Base-by-base conservation (phyloP, 2,797 vertebrate genomes). In the Lepus townsendii region DNA sequence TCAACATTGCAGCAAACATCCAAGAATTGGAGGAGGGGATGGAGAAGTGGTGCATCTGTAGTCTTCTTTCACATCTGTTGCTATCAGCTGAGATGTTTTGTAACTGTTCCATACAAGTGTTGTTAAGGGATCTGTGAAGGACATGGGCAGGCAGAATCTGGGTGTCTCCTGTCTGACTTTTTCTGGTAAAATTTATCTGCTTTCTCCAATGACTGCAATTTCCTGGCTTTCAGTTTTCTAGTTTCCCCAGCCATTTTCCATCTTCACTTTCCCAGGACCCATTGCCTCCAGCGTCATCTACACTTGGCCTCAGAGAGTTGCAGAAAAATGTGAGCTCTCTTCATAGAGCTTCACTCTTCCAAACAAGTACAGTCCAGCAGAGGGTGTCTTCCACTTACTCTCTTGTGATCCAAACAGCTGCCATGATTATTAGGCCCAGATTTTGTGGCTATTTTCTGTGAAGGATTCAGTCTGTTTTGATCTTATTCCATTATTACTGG, bases 401-500 rank as follows among this genome's bases (percentile, higher is more conserved):
- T 83, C 54, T 24, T 65, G 26, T 62, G 10, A 32, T 66, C 42
- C n/a, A 26, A 35, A 24, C 50, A 73, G 65, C 19, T 38, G n/a
- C 66, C 68, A 19, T 66, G 88, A 84, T 9, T 60, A 66, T 66
- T 38, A 60, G 30, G 8, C 84, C n/a, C 12, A 72, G 9, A 27
- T 35, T 79, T 68, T 66, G 57, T 35, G 30, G 2, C 35, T 71
- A 27, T 77, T 84, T 95, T 84, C 60, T 79, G 8, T 60, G 73
- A 35, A 87, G 14, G 26, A 66, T 72, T 89, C 35, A 57, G 9
- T 66, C 38, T 95, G 38, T 16, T 84, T 95, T 88, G 26, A n/a
- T 66, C 35, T 73, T 84, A 72, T 13, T 71, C 12, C 38, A 52
- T 92, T 30, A 73, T 72, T 83, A 65, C 10, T 26, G 68, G 7